Percentiles rank a stretch among this genome's conserved stretches.
These are phyloP conservation scores for Neostethus bicornis DNA, from an alignment of 2,797 vertebrate genomes.

Conservation along the genomic window DNA sequence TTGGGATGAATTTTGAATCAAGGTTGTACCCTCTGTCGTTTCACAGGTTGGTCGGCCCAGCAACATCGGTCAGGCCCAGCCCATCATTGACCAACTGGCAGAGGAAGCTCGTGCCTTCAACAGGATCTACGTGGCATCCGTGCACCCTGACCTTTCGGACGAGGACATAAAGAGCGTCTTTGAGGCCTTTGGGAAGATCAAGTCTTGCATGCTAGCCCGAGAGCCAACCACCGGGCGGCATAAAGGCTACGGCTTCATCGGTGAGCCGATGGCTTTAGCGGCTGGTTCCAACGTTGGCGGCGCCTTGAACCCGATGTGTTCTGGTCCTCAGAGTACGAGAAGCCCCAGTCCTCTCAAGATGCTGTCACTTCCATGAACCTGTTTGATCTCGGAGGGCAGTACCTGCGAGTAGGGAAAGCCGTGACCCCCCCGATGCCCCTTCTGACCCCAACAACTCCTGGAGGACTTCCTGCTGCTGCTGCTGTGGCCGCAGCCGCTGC, in stretches of 20 bases:
- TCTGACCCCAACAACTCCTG: conserved; percentile 85
- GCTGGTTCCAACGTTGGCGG: background rate
- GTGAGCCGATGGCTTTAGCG: conserved; percentile 71
- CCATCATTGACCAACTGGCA: conserved; percentile 94
- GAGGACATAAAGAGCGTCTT: conserved; percentile 95
- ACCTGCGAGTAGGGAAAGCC: conserved; percentile 90
- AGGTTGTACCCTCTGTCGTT: background rate
- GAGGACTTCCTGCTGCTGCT: conserved; percentile 87
- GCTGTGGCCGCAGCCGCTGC: conserved; percentile 89
- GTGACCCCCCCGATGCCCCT: conserved; percentile 92
- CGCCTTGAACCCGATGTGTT: background rate
- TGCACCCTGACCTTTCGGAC: conserved; percentile 92
- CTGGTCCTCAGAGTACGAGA: conserved; percentile 88
- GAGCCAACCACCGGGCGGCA: conserved; percentile 92
- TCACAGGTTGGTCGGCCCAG: conserved; percentile 90
- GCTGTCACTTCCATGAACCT: conserved; percentile 96
- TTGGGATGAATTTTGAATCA: too few relatives aligned
- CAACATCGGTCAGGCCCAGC: conserved; percentile 94
- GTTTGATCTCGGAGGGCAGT: conserved; percentile 92
- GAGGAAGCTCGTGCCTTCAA: conserved; percentile 94
- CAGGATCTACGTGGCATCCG: conserved; percentile 92
- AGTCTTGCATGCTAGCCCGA: conserved; percentile 88
- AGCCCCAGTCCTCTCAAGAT: conserved; percentile 88
- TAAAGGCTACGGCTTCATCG: conserved; percentile 93
- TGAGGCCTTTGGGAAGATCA: conserved; percentile 95